phyloP scores from a whole-genome alignment of 2,888 invertebrate genomes.

The Diplolepis rosae region DNA sequence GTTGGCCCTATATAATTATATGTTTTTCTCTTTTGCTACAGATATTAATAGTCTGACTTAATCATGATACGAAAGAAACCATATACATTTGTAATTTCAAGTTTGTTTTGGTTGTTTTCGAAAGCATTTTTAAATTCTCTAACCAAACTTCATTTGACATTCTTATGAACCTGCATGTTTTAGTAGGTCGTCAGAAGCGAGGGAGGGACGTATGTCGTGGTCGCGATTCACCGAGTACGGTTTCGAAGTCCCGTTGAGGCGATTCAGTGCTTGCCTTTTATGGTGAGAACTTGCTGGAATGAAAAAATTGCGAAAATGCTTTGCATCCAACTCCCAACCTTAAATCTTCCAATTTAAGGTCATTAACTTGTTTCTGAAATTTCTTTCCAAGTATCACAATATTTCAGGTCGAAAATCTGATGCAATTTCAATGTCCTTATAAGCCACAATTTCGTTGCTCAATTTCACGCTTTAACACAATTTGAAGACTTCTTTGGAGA shows the following conservation, averaged over 20 bases:
- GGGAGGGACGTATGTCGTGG: conserved; percentile 26
- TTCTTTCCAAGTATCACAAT: not conserved
- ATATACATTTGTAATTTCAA: not conserved
- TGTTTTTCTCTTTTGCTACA: not conserved
- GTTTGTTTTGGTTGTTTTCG: too few relatives aligned
- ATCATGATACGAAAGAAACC: not conserved
- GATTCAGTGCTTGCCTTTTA: conserved; percentile 7
- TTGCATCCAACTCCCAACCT: conserved; percentile 8
- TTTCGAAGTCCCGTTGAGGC: not conserved
- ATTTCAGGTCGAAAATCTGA: not conserved
- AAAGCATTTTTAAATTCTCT: not conserved
- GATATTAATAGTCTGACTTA: too few relatives aligned
- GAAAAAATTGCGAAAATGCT: conserved; percentile 17
- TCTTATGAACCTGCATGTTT: conserved; percentile 7
- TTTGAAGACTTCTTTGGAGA: conserved; percentile 14
- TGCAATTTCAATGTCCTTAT: conserved; percentile 14
- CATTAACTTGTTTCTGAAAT: not conserved
- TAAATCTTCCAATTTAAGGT: not conserved
- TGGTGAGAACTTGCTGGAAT: conserved; percentile 2
- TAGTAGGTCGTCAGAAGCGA: conserved; percentile 9
- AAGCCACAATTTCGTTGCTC: not conserved
- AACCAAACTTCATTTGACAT: conserved; percentile 4
- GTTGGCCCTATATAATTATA: not conserved
- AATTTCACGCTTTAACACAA: not conserved
- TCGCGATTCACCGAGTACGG: conserved; percentile 15